phyloP scores from a whole-genome alignment of 2,113 vertebrate species.

The Turdus rufiventris region DNA sequence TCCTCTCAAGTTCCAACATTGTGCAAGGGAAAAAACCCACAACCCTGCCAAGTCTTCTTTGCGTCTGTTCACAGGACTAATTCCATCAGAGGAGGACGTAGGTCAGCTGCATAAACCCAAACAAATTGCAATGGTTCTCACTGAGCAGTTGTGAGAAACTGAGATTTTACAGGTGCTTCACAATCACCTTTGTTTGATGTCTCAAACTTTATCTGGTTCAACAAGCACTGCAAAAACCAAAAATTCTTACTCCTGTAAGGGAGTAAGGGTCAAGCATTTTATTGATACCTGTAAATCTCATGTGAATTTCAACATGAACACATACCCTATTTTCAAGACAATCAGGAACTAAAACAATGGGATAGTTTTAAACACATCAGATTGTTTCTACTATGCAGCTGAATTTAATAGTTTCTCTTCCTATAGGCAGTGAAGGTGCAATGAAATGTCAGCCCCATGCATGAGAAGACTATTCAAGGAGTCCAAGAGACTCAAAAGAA shows the following conservation, averaged over 20 bases:
- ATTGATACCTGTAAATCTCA: accelerated
- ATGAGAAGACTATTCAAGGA: not conserved
- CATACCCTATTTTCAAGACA: not conserved
- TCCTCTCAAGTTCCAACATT: not conserved
- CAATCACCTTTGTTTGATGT: not conserved
- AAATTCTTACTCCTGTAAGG: not conserved
- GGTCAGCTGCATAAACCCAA: not conserved
- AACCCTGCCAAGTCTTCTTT: accelerated
- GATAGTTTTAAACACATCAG: not conserved
- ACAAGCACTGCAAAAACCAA: accelerated
- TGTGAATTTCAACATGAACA: not conserved
- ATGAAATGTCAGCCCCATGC: not conserved
- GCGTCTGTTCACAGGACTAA: not conserved
- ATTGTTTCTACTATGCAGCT: not conserved
- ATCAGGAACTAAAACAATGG: not conserved
- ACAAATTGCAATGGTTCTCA: not conserved
- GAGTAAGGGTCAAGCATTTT: accelerated
- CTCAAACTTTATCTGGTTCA: not conserved
- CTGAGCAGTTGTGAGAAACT: not conserved
- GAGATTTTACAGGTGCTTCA: not conserved
- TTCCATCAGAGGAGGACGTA: accelerated
- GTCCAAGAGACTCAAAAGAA: conserved; percentile 51
- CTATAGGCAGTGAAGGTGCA: not conserved
- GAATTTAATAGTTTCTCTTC: not conserved
- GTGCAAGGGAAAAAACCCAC: not conserved